Percentiles rank a stretch among this genome's conserved stretches.
Evolutionary conservation across 1,140 invertebrate species (phyloP).

Genomic region (Streblospio benedicti): DNA sequence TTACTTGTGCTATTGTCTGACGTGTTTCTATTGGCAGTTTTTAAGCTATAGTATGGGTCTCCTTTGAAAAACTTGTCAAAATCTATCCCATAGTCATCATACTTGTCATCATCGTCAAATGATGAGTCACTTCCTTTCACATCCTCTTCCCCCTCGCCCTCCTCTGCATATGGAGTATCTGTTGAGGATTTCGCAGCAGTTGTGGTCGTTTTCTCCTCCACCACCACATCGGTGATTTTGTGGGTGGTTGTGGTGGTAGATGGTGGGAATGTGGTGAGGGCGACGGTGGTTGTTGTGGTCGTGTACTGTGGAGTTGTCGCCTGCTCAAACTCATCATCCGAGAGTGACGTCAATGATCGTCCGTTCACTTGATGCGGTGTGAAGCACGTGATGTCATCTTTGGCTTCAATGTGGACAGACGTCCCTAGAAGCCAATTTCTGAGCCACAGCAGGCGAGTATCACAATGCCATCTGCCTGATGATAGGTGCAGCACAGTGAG

Average conservation of each 20-base stretch:
- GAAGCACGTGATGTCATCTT: conserved; percentile 30
- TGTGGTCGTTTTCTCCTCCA: no score
- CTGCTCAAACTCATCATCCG: conserved; percentile 23
- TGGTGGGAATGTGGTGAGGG: background rate
- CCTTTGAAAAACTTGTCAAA: no score
- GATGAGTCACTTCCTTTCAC: no score
- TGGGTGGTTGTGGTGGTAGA: background rate
- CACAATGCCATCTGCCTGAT: conserved; percentile 47
- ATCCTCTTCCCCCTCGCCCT: no score
- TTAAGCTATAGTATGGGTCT: no score
- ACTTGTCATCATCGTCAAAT: no score
- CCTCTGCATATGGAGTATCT: no score
- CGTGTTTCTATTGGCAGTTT: no score
- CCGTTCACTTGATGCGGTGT: conserved; percentile 28
- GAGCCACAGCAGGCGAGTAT: conserved; percentile 33
- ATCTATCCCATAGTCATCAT: no score
- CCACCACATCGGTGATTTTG: no score
- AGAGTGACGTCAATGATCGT: conserved; percentile 29
- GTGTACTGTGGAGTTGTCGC: background rate
- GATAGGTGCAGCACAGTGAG: conserved; percentile 46
- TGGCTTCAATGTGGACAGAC: conserved; percentile 28
- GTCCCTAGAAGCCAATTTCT: conserved; percentile 34
- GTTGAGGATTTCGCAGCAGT: no score
- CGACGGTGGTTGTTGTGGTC: conserved; percentile 10
- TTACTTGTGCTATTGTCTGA: no score